Conservation (phyloP, 2,113 vertebrate genomes). For the Tautogolabrus adspersus region DNA sequence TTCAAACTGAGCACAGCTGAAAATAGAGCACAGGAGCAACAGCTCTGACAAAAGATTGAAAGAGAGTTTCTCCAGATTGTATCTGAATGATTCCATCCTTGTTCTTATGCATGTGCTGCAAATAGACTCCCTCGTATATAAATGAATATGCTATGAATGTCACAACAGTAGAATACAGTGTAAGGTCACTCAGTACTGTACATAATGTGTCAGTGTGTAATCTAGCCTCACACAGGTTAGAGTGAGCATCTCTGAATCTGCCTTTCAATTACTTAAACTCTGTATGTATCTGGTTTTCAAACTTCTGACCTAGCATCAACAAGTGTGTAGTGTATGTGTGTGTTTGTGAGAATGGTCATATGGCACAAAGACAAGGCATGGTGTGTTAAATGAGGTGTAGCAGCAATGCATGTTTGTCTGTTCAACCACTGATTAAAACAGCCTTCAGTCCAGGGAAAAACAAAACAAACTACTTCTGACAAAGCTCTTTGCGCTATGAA, state of each 20-base stretch:
- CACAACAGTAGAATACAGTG: conserved; percentile 72
- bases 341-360: conserved; percentile 57
- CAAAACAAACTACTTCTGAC: conserved; percentile 56
- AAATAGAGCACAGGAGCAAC: conserved; percentile 42
- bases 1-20: conserved; percentile 37
- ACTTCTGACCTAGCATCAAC: conserved; percentile 20
- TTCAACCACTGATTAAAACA: conserved; percentile 52
- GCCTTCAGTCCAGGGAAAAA: conserved; percentile 39
- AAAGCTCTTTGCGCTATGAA: conserved; percentile 40
- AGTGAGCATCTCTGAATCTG: conserved; percentile 19
- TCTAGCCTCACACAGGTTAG: conserved; percentile 18
- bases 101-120: conserved; percentile 6
- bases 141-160: conserved; percentile 54
- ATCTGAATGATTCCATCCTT: conserved; percentile 20
- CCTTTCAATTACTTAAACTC: conserved; percentile 19
- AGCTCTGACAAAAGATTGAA: conserved; percentile 12
- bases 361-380: conserved; percentile 80
- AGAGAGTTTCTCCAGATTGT: conserved; percentile 11
- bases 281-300: conserved; percentile 15
- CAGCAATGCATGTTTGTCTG: conserved; percentile 77
- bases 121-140: conserved; percentile 19
- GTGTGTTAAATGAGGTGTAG: conserved; percentile 75
- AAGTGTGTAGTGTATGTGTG: conserved; percentile 33
- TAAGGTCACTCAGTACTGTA: conserved; percentile 73
- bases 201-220: conserved; percentile 32